Percentiles rank a stretch among this genome's conserved stretches.
These are phyloP conservation scores for Ormyrus labotus DNA, from an alignment of 2,888 invertebrate species.

Conservation along the genomic window DNA sequence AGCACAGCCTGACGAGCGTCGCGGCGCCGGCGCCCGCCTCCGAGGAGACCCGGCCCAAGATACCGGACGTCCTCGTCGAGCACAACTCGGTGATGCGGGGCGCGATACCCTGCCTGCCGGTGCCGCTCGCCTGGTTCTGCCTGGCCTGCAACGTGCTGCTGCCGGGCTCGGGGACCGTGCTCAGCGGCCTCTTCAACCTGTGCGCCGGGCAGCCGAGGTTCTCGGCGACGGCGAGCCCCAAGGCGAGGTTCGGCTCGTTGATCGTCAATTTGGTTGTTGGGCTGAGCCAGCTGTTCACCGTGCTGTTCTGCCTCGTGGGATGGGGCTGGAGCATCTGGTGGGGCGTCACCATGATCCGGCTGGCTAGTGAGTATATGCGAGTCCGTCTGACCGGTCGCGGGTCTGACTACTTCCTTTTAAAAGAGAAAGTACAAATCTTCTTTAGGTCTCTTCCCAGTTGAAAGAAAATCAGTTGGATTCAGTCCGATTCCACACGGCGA, in stretches of 20 bases:
- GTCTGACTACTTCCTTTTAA: no score
- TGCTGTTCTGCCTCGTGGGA: conserved; percentile 94
- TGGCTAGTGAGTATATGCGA: conserved; percentile 85
- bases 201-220: conserved; percentile 94
- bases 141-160: conserved; percentile 87
- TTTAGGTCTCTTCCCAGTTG: no score
- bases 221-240: conserved; percentile 86
- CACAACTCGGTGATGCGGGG: conserved; percentile 92
- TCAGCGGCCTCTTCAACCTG: conserved; percentile 91
- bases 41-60: conserved; percentile 84
- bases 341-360: conserved; percentile 94
- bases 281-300: conserved; percentile 92
- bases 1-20: conserved; percentile 74
- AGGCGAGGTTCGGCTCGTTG: conserved; percentile 87
- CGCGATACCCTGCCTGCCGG: conserved; percentile 93
- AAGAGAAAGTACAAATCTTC: no score
- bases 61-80: conserved; percentile 87
- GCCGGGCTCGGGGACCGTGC: conserved; percentile 90
- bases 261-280: conserved; percentile 92
- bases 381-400: no score
- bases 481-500: no score
- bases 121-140: conserved; percentile 91
- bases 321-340: conserved; percentile 99
- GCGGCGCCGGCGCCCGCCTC: conserved; percentile 71
- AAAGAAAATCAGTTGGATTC: no score